Evolutionary conservation across 2,113 vertebrate species (phyloP).

Genomic region (Dipodomys spectabilis): DNA sequence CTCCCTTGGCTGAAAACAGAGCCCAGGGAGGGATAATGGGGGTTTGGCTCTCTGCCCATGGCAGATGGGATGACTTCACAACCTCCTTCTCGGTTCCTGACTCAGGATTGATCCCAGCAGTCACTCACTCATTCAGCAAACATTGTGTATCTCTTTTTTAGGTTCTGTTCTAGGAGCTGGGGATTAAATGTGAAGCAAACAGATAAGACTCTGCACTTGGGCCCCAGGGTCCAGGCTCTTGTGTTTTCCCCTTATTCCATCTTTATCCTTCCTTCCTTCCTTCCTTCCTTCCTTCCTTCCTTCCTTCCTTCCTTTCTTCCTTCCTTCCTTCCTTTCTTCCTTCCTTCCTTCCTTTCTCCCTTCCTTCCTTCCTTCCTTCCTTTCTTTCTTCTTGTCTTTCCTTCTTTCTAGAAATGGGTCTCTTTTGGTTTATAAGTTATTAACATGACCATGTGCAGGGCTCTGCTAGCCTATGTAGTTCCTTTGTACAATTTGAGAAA

Average conservation of each 20-base stretch:
- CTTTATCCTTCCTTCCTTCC: background rate
- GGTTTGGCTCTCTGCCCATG: constrained; percentile 40
- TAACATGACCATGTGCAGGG: background rate
- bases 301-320: too few species aligned
- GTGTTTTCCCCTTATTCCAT: background rate
- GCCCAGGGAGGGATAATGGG: background rate
- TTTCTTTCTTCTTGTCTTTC: too few species aligned
- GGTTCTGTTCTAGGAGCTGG: background rate
- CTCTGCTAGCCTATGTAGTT: background rate
- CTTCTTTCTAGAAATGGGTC: background rate
- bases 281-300: too few species aligned
- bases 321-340: too few species aligned
- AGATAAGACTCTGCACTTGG: background rate
- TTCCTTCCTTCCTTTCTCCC: too few species aligned
- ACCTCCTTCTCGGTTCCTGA: background rate
- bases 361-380: too few species aligned
- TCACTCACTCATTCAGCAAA: constrained; percentile 25
- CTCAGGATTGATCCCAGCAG: background rate
- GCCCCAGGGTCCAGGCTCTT: background rate
- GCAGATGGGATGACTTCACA: constrained; percentile 35
- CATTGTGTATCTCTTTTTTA: background rate
- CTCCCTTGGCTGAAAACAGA: background rate
- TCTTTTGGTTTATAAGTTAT: background rate
- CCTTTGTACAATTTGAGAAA: background rate
- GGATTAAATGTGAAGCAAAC: background rate